Evolutionary conservation across 2,888 invertebrate species (phyloP), one percentile per base, ranked within the genome.

Genomic region (Anaspis maculata): DNA sequence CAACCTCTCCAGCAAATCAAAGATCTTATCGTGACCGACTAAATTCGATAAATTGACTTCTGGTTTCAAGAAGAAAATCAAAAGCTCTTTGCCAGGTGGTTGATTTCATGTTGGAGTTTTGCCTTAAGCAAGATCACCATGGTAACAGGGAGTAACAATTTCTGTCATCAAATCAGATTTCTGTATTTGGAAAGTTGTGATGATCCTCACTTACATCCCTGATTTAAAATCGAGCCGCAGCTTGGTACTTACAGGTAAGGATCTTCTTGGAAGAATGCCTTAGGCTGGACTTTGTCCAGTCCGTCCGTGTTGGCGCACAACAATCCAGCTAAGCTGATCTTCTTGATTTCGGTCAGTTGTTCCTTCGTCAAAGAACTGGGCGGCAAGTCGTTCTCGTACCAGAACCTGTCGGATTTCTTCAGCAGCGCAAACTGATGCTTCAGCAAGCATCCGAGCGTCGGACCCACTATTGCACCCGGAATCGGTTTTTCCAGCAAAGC

Each of bases 351-450:
- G 33, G 77, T 77, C 6, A 92, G 68, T 58, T 91, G 90, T 28
- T 80, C 81, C 37, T 77, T 70, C 0, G 72, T 75, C 41, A 91
- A 73, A 0, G 89, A 83, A 10, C 89, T 88, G 1, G 90, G 90
- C 0, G 90, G 91, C 26, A 91, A 72, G 56, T 92, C 91, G 58
- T 92, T 92, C 63, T 95, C 94, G 56, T 91, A 94, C 91, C 92
- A 95, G 61, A 91, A 94, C 41, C 94, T 72, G 69, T 95, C 95
- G 32, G 90, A 86, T 51, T 81, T 80, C 51, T 89, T 79, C 3
- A 90, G 67, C 43, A 81, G 77, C 22, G 78, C 76, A 59, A 95
- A 91, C 62, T 94, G 94, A 32, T 79, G 63, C 14, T 81, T 83
- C 6, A 94, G 58, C 4, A 95, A 71, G 52, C 94, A 95, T n/a